Base-by-base conservation (phyloP, 1,140 invertebrate species). In the Monochamus saltuarius region DNA sequence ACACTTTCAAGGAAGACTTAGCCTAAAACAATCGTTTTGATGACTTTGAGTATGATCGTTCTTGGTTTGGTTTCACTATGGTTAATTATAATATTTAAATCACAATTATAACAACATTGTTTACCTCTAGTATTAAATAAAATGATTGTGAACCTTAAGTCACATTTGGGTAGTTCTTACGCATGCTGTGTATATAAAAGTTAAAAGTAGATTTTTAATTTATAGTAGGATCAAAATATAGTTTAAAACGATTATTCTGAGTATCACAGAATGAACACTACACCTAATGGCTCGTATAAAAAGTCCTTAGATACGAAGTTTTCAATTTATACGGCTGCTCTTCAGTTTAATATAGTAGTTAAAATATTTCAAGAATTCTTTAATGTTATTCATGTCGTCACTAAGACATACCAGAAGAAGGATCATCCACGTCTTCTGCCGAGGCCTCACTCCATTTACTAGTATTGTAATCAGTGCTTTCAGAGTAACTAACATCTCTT, bases 391-490 rank as follows among this genome's bases (percentile, higher is more conserved):
- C 22, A 17, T 17, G 34, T 65, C 53, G 47, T 60, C 72, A 70
- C 75, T 79, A 79, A 71, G 78, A 79, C 77, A 78, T 79, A 37
- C 77, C 77, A n/a, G 77, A 78, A 37, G 77, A 78, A 16, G 76
- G 76, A 64, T 79, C 76, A 65, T 79, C 78, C 6, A 62, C 71
- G 45, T 78, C 77, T 8, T 29, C 66, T 62, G 35, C 65, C 69
- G 8, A 66, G 6, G 22, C 56, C 38, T 68, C 62, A 42, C 52
- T 63, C 56, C 59, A 62, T 19, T 61, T 64, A 42, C 61, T 72
- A 8, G 56, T 36, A 59, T 68, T 68, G 39, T 65, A 61, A 11
- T 71, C 68, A 22, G 17, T 39, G 7, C 16, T 51, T 9, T 61
- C 61, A 10, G 57, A 49, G 1, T 36, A 6, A 46, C 34, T 17